Base-by-base conservation (phyloP, 2,113 vertebrate species). In the Monopterus albus region DNA sequence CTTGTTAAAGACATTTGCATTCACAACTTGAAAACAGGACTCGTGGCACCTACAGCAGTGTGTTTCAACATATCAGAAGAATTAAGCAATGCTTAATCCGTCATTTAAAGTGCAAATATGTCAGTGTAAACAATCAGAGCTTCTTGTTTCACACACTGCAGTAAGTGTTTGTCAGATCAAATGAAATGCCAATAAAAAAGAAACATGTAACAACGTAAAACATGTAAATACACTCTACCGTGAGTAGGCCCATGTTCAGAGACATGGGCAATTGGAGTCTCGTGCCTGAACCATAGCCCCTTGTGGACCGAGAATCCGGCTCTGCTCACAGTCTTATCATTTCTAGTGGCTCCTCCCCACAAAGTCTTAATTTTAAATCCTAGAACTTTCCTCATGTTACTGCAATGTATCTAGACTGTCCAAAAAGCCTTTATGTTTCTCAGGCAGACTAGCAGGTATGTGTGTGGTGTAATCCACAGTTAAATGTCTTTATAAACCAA, bases 361-460 rank as follows among this genome's bases (percentile, higher is more conserved):
- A 70, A 66, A 87, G 88, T 84, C 82, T 85, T 75, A 87, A 59
- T 70, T 85, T 87, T 84, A 83, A 82, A 70, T 85, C 93, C 92
- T 95, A 95, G 92, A 95, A 94, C 92, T 92, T 91, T 95, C 93
- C 94, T 90, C 92, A 60, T 63, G 77, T 88, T 82, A 88, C 57
- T 88, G 75, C 52, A 79, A 72, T 79, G 58, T 82, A 66, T 78
- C 86, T 90, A 88, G 69, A 82, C 82, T 87, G 81, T 88, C 87
- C 87, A 76, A 67, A 91, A 93, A 94, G 95, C 96, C 95, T 96
- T 93, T 88, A 93, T 65, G 93, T 88, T 93, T 95, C 94, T 95
- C 94, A 95, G 92, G 94, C 93, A 93, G 94, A 93, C 95, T 93
- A 92, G 91, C 94, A 92, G 95, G 94, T 94, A 91, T 88, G 94